Evolutionary conservation across 2,888 invertebrate genomes (phyloP), one percentile per base, ranked within the genome.

Genomic region (Trypoxylon attenuatum): DNA sequence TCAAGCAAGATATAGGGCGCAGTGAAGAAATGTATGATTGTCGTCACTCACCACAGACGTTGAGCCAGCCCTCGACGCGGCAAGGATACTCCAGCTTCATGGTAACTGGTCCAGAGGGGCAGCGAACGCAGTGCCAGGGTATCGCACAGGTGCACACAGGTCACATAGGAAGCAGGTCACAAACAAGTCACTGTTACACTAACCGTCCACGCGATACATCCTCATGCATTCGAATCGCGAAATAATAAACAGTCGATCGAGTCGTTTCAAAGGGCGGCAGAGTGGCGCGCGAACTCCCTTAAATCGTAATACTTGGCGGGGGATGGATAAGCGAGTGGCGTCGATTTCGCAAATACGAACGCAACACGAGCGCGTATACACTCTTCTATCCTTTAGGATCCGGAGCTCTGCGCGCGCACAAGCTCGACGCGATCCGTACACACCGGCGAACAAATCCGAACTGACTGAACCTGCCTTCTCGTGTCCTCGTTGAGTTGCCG

Each of bases 61-160:
- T 89, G 73, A 90, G 88, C 90, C 90, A 90, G 68, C 90, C 90
- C 83, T 90, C 90, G 43, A 90, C 89, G 54, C 90, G 87, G 76
- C 88, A 89, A 8, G 90, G 90, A 82, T 89, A 90, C 66, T 88
- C 88, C 80, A 89, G 79, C 82, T 82, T 87, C 86, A 87, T 87
- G 73, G 71, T 62, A 50, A 45, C 55, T 22, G 19, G 25, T 41
- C 15, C 33, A 41, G 6, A 39, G 16, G 8, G 5, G 52, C 39
- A 57, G 43, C 59, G n/a, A n/a, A n/a, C 50, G 21, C 53, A 33
- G 64, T 55, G 57, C 49, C 50, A 53, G 43, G 52, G 71, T 60
- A 42, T 29, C 47, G 50, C 59, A 46, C 60, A 41, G 45, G 18
- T 50, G 22, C 69, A 69, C 71, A 46, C n/a, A 10, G 50, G 50